Percentiles rank a stretch among this genome's conserved stretches.
These are phyloP conservation scores for Rhabdophis nuchalis DNA, from an alignment of 2,797 vertebrate genomes.

Conservation along the genomic window DNA sequence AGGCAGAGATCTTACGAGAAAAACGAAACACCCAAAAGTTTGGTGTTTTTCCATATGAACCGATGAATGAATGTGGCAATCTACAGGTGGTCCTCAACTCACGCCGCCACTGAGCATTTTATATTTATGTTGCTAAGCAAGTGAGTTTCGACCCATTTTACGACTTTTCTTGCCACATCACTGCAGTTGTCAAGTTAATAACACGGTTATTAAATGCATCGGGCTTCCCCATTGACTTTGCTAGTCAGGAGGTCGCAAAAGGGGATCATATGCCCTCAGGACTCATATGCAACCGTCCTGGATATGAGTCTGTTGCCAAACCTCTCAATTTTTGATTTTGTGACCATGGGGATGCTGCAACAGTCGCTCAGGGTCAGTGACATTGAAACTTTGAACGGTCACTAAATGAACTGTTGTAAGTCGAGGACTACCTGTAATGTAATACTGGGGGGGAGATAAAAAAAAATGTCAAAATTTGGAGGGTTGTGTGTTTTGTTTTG, in stretches of 20 bases:
- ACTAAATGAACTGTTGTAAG: background rate
- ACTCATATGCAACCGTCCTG: no score
- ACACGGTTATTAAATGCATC: background rate
- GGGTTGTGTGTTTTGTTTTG: background rate
- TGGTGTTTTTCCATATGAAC: background rate
- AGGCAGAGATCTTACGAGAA: background rate
- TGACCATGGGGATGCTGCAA: background rate
- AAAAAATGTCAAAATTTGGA: background rate
- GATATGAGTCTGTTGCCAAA: background rate
- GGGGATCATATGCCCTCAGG: background rate
- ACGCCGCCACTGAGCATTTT: background rate
- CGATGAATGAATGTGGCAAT: background rate
- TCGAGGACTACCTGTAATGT: background rate
- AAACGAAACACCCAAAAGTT: background rate
- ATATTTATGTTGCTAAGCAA: background rate
- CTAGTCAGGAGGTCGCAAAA: background rate
- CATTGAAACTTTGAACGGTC: background rate
- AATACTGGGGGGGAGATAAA: background rate
- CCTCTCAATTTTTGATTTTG: background rate
- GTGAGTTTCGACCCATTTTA: background rate
- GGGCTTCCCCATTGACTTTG: background rate
- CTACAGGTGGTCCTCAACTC: background rate
- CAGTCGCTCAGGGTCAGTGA: background rate
- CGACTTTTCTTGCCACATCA: background rate
- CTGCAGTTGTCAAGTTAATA: no score